These are phyloP conservation scores for Stegostoma tigrinum DNA, from an alignment of 2,113 vertebrate genomes.

Conservation along the genomic window DNA sequence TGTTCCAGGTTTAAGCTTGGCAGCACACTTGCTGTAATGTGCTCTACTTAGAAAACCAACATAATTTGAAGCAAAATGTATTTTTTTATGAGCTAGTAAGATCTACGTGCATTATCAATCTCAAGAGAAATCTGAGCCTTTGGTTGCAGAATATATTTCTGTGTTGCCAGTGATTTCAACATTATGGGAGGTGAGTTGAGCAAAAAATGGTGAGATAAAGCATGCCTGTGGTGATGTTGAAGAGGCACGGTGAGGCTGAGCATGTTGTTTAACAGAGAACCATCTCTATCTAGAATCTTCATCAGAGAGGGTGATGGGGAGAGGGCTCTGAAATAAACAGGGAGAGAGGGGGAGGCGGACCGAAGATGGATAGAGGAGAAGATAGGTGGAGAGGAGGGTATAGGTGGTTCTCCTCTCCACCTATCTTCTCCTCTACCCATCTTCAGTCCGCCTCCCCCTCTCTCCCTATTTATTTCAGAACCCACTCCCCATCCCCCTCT, in stretches of 20 bases:
- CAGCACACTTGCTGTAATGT: background rate
- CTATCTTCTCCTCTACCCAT: too few relatives aligned
- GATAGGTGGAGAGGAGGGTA: too few relatives aligned
- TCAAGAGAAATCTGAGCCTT: background rate
- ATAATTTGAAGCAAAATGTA: background rate
- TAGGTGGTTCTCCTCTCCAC: too few relatives aligned
- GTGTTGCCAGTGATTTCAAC: background rate
- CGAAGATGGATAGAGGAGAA: too few relatives aligned
- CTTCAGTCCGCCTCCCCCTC: too few relatives aligned
- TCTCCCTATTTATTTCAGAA: too few relatives aligned
- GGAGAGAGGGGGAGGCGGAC: too few relatives aligned
- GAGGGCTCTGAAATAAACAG: too few relatives aligned
- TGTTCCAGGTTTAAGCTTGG: background rate
- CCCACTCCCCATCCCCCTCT: too few relatives aligned
- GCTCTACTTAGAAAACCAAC: background rate
- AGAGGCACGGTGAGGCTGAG: background rate
- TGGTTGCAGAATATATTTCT: background rate
- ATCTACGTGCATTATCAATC: background rate
- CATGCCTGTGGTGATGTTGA: background rate
- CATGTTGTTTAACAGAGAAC: too few relatives aligned
- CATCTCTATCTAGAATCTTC: too few relatives aligned
- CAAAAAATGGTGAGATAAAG: background rate
- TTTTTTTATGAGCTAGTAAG: background rate
- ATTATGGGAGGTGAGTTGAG: background rate
- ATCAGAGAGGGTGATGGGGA: too few relatives aligned